Evolutionary conservation across 2,888 invertebrate genomes (phyloP).

Genomic region (Diloba caeruleocephala): DNA sequence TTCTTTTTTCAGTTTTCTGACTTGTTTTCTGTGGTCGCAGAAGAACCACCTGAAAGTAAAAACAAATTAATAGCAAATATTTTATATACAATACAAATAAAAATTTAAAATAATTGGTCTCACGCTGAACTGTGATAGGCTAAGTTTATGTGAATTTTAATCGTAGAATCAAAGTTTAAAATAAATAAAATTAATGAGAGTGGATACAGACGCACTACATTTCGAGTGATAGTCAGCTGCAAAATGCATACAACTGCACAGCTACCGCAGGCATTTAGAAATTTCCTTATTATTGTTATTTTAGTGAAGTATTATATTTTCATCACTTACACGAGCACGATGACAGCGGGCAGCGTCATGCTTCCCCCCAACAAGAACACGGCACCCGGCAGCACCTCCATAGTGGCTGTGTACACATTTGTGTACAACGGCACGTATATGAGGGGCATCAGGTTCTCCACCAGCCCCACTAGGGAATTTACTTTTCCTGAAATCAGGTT

Average conservation of each 20-base stretch:
- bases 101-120: no score
- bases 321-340: constrained; percentile 90
- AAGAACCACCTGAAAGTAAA: constrained; percentile 67
- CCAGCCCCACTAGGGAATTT: constrained; percentile 91
- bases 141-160: no score
- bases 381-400: constrained; percentile 91
- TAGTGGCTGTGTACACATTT: constrained; percentile 90
- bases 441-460: constrained; percentile 91
- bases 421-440: constrained; percentile 92
- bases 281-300: no score
- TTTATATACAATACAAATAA: no score
- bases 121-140: no score
- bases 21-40: constrained; percentile 62
- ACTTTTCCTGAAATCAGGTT: constrained; percentile 87
- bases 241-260: no score
- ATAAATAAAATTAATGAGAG: no score
- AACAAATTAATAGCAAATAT: not conserved
- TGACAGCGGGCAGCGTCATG: constrained; percentile 90
- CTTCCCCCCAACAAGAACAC: constrained; percentile 91
- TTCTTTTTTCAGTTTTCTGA: constrained; percentile 36
- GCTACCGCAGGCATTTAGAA: no score
- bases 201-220: no score
- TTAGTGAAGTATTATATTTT: no score
- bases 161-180: no score
- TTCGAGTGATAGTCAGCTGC: no score